A percentile compares a stretch with the other conserved stretches of the same genome.
Conservation (phyloP, 92 coral and sea anemone species). For the Parazoanthus darwini region DNA sequence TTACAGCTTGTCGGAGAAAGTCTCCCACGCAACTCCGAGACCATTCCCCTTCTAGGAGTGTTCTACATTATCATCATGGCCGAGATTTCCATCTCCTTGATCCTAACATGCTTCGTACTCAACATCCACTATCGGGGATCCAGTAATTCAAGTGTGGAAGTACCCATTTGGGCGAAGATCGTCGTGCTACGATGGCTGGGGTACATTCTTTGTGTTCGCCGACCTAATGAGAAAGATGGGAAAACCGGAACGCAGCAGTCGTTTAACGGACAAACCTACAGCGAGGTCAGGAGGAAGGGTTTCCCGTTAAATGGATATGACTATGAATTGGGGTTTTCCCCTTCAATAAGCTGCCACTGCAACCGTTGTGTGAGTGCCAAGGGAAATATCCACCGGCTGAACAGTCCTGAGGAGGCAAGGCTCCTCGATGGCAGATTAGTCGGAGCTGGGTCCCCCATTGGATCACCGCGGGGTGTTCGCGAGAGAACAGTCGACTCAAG, state of each 20-base stretch:
- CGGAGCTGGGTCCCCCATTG: constrained; percentile 74
- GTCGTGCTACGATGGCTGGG: constrained; percentile 87
- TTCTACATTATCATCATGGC: constrained; percentile 97
- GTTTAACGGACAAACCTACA: constrained; percentile 58
- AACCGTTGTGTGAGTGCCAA: constrained; percentile 75
- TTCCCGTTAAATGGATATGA: constrained; percentile 72
- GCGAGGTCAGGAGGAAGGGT: constrained; percentile 57
- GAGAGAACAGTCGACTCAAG: constrained; percentile 61
- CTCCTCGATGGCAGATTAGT: constrained; percentile 66
- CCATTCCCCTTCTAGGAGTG: constrained; percentile 88
- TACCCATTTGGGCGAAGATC: constrained; percentile 86
- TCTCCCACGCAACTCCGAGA: constrained; percentile 95
- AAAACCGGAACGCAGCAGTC: constrained; percentile 53
- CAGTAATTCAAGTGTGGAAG: constrained; percentile 72
- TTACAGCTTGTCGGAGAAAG: constrained; percentile 92
- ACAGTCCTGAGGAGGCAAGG: constrained; percentile 81
- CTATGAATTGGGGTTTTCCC: constrained; percentile 73
- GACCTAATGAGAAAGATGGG: constrained; percentile 61
- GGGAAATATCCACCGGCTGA: constrained; percentile 51
- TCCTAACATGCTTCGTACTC: constrained; percentile 93
- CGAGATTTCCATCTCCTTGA: constrained; percentile 86
- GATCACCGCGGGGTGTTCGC: constrained; percentile 62
- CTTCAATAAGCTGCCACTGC: constrained; percentile 85
- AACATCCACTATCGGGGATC: constrained; percentile 92
- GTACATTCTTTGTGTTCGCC: constrained; percentile 78